Evolutionary conservation across 2,888 invertebrate species (phyloP).

Genomic region (Lacanobia oleracea): DNA sequence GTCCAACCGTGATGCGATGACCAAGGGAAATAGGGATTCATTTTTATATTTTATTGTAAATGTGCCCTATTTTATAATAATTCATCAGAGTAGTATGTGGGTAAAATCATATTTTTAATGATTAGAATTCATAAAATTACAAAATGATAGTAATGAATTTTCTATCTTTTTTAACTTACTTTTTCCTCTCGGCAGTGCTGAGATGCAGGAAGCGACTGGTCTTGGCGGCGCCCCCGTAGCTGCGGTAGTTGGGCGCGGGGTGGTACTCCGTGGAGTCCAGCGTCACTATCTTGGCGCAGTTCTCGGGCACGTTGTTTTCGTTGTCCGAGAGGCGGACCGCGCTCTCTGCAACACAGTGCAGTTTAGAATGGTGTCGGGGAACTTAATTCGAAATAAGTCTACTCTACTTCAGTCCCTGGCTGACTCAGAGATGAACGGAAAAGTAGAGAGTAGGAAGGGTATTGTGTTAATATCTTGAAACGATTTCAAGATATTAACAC

Average conservation of each 20-base stretch:
- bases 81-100: too few relatives aligned
- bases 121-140: too few relatives aligned
- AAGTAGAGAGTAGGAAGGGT: too few relatives aligned
- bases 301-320: constrained; percentile 91
- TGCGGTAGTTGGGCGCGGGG: constrained; percentile 94
- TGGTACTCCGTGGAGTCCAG: constrained; percentile 92
- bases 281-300: constrained; percentile 93
- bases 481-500: too few relatives aligned
- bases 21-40: too few relatives aligned
- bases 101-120: too few relatives aligned
- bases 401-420: not conserved
- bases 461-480: too few relatives aligned
- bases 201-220: constrained; percentile 92
- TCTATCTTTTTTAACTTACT: constrained; percentile 77
- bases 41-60: too few relatives aligned
- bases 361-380: not conserved
- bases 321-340: constrained; percentile 93
- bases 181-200: constrained; percentile 92
- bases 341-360: constrained; percentile 79
- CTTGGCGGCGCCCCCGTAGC: constrained; percentile 92
- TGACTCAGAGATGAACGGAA: too few relatives aligned
- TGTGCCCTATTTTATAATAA: too few relatives aligned
- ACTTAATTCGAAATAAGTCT: not conserved
- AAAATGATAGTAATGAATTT: too few relatives aligned
- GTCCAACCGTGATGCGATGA: too few relatives aligned